Evolutionary conservation across 2,888 invertebrate genomes (phyloP), one percentile per base, ranked within the genome.

Genomic region (Philereme transversata): DNA sequence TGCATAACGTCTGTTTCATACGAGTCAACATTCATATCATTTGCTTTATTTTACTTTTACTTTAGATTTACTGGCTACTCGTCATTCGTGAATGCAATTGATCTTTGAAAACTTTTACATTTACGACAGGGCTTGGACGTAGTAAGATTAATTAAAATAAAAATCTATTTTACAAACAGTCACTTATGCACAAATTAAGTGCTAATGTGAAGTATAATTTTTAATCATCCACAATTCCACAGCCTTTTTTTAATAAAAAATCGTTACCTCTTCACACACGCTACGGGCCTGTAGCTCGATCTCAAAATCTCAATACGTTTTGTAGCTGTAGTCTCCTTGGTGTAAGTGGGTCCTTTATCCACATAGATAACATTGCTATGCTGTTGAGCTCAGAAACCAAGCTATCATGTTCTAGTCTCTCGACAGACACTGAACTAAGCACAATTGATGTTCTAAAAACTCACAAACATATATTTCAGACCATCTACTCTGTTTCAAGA

Each of bases 401-500:
- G 22, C 22, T 38, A 38, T 5, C 38, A 4, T 10, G 10, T 4
- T 22, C 22, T 33, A 1, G 43, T 57, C 33, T 57, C 41, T 51
- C 41, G 40, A 51, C 34, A 51, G 45, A 56, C 50, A 51, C 10
- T 38, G 38, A 7, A 6, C 38, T 38, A 36, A 48, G n/a, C 53
- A 59, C 51, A 58, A 45, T 40, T 11, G 35, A 45, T 51, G 47
- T 58, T 60, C 51, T 41, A 51, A 4, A 52, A 40, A 34, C 22
- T 51, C 35, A 47, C 51, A 11, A 43, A 51, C 55, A 44, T 52
- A 56, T 53, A 50, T 41, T 43, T 22, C 10, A 53, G 38, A 54
- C 34, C 51, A 61, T 52, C 44, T 35, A 61, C 44, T 33, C 47
- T n/a, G 46, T 40, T 45, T 46, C 44, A 59, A 49, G 53, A 40